These are phyloP conservation scores for Camelus dromedarius DNA, from an alignment of 2,113 vertebrate species.

Conservation along the genomic window DNA sequence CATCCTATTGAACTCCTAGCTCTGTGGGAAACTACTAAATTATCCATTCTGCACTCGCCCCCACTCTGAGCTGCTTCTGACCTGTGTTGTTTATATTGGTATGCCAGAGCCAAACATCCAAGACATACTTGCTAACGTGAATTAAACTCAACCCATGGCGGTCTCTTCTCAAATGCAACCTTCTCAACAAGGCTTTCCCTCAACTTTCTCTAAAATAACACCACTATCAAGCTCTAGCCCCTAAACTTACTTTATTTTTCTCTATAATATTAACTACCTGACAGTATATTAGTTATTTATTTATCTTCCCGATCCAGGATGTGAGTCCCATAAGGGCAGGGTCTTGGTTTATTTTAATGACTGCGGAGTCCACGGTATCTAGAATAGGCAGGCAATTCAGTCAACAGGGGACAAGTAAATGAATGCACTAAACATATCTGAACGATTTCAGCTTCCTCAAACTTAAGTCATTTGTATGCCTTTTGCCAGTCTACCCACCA, in stretches of 20 bases:
- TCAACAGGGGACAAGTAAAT: neutral
- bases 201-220: neutral
- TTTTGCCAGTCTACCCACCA: neutral
- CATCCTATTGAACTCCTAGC: neutral
- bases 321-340: neutral
- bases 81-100: neutral
- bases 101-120: neutral
- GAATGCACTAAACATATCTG: neutral
- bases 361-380: neutral
- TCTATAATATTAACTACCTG: neutral
- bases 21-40: neutral
- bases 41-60: neutral
- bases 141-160: neutral
- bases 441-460: conserved; percentile 29
- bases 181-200: neutral
- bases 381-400: neutral
- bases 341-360: neutral
- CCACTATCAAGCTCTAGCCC: neutral
- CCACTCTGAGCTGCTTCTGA: neutral
- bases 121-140: neutral
- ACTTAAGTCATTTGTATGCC: neutral
- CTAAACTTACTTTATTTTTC: neutral
- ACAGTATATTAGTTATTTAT: neutral
- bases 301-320: neutral
- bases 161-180: neutral